A percentile compares a stretch with the other conserved stretches of the same genome.
phyloP scores from a whole-genome alignment of 2,797 vertebrate species.

The Poecilia picta region DNA sequence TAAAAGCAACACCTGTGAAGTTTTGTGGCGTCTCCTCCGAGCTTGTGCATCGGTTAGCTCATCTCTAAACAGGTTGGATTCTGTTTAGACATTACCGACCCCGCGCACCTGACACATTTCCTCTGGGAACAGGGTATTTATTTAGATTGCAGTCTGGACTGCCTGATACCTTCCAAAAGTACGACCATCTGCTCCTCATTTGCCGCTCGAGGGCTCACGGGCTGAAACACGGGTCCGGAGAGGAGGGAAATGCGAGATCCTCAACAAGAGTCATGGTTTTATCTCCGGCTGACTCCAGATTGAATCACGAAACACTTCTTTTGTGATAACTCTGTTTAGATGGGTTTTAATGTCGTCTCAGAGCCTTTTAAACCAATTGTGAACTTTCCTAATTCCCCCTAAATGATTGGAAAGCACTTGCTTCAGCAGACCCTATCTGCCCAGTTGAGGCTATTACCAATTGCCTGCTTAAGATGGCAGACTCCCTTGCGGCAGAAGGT shows the following conservation, averaged over 20 bases:
- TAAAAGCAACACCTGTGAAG: conserved; percentile 42
- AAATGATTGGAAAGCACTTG: conserved; percentile 66
- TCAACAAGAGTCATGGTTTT: conserved; percentile 57
- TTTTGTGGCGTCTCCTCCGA: neutral
- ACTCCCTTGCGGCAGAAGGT: conserved; percentile 74
- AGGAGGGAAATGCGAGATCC: conserved; percentile 61
- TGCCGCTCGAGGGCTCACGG: conserved; percentile 62
- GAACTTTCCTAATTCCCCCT: conserved; percentile 68
- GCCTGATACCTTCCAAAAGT: conserved; percentile 70
- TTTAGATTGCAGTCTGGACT: conserved; percentile 76
- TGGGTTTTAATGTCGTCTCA: conserved; percentile 48
- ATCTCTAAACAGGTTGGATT: conserved; percentile 28
- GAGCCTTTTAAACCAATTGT: conserved; percentile 64
- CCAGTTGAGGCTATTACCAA: conserved; percentile 62
- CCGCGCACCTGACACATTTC: conserved; percentile 74
- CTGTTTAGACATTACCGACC: conserved; percentile 64
- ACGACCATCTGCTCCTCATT: conserved; percentile 82
- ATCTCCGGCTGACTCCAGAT: conserved; percentile 57
- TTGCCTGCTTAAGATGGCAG: conserved; percentile 69
- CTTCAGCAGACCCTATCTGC: conserved; percentile 48
- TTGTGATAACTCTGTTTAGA: conserved; percentile 63
- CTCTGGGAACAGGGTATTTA: conserved; percentile 70
- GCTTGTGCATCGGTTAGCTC: conserved; percentile 11
- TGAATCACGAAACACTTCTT: conserved; percentile 56
- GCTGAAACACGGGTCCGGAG: conserved; percentile 68